Evolutionary conservation across 30 jellyfish, hydroid and myxozoan genomes (phyloP), one percentile per base, ranked within the genome.

Genomic region (Aurelia sp.): DNA sequence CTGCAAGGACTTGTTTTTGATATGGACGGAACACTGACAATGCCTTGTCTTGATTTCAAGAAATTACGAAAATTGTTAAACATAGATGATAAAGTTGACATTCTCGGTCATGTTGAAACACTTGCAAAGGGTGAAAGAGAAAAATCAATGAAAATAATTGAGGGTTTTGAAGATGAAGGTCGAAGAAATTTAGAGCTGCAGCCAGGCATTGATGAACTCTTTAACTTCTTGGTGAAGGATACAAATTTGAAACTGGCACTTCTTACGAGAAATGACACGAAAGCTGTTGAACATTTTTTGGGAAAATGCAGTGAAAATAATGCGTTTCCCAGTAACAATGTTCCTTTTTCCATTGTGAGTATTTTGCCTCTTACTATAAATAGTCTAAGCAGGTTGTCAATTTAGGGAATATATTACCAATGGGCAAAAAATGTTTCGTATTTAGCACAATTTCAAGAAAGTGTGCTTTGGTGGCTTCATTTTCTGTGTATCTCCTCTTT

Each of bases 1-100:
- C 55, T 92, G 23, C 81, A 55, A 5, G 99, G 97, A 4, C 57
- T 94, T 21, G 83, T 94, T 51, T 94, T 94, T 76, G 99, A 94
- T 67, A 84, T 94, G 96, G 99, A 94, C 76, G 99, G 99, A 22
- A 94, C 99, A 11, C 78, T 94, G 66, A 94, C 99, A 5, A 90
- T 89, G 59, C 99, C 99, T 13, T 93, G 86, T 37, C 77, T 94
- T 21, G 86, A 94, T 63, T 94, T 94, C 65, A 65, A 64, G 57
- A 79, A 81, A 51, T 62, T 94, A 61, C 59, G 92, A 44, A 59
- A 67, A 37, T 71, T 44, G 64, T 74, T 94, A 9, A 67, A 84
- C 21, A 85, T 94, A 18, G 74, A 70, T n/a, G 82, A 73, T 21
- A 72, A 81, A 19, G 72, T 7, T 3, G 99, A 94, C 70, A 89